A percentile compares a stretch with the other conserved stretches of the same genome.
phyloP scores from a whole-genome alignment of 64 coral and sea anemone species.

The Cladopsammia gracilis region DNA sequence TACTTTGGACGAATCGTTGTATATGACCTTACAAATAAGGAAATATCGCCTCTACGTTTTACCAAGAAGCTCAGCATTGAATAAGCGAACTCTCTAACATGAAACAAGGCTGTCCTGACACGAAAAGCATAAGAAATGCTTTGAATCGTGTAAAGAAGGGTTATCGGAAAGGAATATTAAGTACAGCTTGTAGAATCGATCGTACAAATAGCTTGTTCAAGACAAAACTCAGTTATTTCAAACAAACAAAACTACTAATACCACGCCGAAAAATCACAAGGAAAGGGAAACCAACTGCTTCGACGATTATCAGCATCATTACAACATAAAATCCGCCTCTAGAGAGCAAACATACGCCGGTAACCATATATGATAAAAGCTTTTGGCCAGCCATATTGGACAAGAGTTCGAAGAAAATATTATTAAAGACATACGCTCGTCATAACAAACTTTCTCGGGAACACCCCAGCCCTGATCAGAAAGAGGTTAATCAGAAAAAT shows the following conservation, averaged over 20 bases:
- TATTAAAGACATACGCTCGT: background rate
- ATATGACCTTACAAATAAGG: background rate
- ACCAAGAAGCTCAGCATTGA: background rate
- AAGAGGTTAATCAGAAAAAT: background rate
- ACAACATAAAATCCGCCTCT: background rate
- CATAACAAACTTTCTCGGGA: background rate
- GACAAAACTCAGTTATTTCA: background rate
- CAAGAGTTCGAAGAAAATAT: background rate
- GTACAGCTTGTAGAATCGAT: background rate
- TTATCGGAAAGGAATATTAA: background rate
- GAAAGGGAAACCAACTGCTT: background rate
- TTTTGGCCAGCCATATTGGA: background rate
- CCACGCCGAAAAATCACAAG: background rate
- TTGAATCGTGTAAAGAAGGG: background rate
- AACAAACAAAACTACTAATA: background rate
- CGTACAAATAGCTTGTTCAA: background rate
- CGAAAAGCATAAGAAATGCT: background rate
- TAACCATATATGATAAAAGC: background rate
- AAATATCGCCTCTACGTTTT: background rate
- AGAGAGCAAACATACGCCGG: background rate
- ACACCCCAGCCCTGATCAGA: background rate
- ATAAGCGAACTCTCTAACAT: background rate
- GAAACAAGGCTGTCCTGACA: background rate
- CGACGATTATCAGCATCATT: background rate
- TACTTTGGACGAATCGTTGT: background rate